These are phyloP conservation scores for Tetraodon nigroviridis DNA, from an alignment of 2,113 vertebrate species.

Conservation along the genomic window DNA sequence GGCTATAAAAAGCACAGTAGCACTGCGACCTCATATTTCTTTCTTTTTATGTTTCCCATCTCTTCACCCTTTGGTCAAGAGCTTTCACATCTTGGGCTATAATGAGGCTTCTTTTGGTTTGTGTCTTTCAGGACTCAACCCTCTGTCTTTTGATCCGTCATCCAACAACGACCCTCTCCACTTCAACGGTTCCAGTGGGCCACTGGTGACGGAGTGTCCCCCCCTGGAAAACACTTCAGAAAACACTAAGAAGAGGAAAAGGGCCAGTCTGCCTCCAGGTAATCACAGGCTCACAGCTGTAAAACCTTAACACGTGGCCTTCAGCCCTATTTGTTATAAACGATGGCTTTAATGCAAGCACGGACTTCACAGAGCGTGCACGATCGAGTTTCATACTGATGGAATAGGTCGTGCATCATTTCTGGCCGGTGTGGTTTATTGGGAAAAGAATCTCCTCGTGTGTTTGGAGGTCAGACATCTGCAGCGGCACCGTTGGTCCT, in stretches of 20 bases:
- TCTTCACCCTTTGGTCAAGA: neutral
- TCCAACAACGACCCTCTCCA: constrained; percentile 80
- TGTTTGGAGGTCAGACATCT: constrained; percentile 63
- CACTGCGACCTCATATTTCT: neutral
- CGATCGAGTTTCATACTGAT: too few species aligned
- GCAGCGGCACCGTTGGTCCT: constrained; percentile 39
- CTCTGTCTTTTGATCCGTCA: constrained; percentile 82
- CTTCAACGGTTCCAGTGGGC: constrained; percentile 71
- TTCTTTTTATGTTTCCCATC: neutral
- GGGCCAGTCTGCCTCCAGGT: constrained; percentile 81
- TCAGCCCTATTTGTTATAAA: too few species aligned
- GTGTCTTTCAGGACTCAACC: constrained; percentile 79
- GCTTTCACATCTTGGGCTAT: neutral
- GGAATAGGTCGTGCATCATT: constrained; percentile 15
- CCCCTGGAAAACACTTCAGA: constrained; percentile 79
- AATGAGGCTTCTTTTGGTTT: constrained; percentile 29
- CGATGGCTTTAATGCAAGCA: too few species aligned
- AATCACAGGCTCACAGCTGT: constrained; percentile 26
- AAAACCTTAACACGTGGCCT: too few species aligned
- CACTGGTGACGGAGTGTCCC: constrained; percentile 72
- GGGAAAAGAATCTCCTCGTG: constrained; percentile 42
- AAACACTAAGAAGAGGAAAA: constrained; percentile 82
- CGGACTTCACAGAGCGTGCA: too few species aligned
- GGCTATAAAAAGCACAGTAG: constrained; percentile 9
- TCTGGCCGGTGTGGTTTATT: constrained; percentile 19